These are phyloP conservation scores for Holacanthella duospinosa DNA, from an alignment of 2,888 invertebrate species.

Conservation along the genomic window DNA sequence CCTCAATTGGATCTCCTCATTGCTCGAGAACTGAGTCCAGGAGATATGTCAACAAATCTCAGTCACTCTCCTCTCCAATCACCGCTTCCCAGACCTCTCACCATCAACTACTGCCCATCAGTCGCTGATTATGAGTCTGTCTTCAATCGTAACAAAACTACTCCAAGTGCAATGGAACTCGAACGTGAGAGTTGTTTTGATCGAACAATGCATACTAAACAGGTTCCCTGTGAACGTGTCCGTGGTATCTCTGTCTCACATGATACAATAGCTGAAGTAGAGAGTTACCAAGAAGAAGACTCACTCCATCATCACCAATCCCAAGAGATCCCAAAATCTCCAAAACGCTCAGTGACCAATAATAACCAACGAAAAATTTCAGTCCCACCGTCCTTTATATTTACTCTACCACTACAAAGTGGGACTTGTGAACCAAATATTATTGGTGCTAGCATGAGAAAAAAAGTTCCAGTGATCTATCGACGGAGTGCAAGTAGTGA, in stretches of 20 bases:
- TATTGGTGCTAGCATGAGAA: not conserved
- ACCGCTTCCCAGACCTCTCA: not conserved
- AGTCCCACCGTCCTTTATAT: slow-evolving; percentile 9
- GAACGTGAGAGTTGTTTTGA: not conserved
- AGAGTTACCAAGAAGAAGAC: not conserved
- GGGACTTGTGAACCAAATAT: not conserved
- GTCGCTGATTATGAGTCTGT: slow-evolving; percentile 10
- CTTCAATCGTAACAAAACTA: not conserved
- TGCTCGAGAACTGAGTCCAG: slow-evolving; percentile 23
- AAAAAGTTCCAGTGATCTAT: not conserved
- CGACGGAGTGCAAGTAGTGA: slow-evolving; percentile 5
- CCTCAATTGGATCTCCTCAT: slow-evolving; percentile 32
- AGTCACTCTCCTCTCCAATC: not conserved
- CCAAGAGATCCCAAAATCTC: not conserved
- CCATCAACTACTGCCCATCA: not conserved
- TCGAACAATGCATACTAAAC: not conserved
- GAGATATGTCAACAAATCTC: not conserved
- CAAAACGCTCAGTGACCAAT: not conserved
- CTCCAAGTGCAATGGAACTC: not conserved
- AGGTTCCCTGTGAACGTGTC: not conserved
- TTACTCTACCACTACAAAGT: not conserved
- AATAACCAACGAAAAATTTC: slow-evolving; percentile 2
- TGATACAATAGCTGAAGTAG: not conserved
- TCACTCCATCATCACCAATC: not conserved
- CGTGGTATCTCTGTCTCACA: not conserved